Conservation (phyloP, 2,113 vertebrate species). For the Phoxinus phoxinus region DNA sequence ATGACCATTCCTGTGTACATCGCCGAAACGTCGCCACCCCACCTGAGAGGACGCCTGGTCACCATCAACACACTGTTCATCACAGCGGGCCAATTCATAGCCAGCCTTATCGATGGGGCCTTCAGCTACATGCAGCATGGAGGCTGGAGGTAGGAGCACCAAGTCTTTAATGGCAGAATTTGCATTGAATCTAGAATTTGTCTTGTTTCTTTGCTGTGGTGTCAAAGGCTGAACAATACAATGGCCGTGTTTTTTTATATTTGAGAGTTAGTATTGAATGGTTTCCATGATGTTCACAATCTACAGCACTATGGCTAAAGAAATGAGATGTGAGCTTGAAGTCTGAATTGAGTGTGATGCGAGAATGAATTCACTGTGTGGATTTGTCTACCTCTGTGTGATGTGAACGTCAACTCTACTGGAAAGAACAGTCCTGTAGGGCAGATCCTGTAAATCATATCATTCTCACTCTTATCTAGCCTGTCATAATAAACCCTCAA, state of each 20-base stretch:
- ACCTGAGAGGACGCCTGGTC: conserved; percentile 91
- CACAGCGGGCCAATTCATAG: conserved; percentile 95
- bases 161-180: not conserved
- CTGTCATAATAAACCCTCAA: not conserved
- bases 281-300: not conserved
- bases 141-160: conserved; percentile 87
- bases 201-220: not conserved
- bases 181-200: not conserved
- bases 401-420: conserved; percentile 18
- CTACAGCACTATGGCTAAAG: not conserved
- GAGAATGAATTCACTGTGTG: conserved; percentile 3
- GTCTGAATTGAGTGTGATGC: not conserved
- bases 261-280: not conserved
- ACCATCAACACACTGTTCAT: conserved; percentile 94
- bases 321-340: not conserved
- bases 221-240: not conserved
- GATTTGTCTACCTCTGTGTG: not conserved
- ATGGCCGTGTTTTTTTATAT: not conserved
- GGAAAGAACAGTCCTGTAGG: not conserved
- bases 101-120: conserved; percentile 89
- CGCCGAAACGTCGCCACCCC: conserved; percentile 83
- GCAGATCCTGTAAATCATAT: not conserved
- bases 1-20: conserved; percentile 98
- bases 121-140: conserved; percentile 90
- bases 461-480: not conserved